Evolutionary conservation across 2,113 vertebrate genomes (phyloP).

Genomic region (Hydrochoerus hydrochaeris): DNA sequence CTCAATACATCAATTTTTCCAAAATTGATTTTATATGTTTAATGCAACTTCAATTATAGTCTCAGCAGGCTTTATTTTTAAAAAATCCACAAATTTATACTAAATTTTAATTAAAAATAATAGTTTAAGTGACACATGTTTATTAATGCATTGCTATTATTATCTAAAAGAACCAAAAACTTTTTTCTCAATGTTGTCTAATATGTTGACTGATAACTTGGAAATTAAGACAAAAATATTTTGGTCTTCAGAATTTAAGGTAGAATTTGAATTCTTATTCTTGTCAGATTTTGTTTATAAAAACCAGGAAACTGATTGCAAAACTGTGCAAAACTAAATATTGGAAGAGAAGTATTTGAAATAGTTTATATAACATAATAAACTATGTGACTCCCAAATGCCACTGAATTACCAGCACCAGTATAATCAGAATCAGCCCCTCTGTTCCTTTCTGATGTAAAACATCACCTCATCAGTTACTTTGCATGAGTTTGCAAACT

Average conservation of each 20-base stretch:
- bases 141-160: background rate
- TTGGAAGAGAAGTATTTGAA: background rate
- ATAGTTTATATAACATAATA: background rate
- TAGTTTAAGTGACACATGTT: background rate
- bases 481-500: background rate
- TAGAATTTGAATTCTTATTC: background rate
- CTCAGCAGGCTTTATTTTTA: background rate
- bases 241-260: background rate
- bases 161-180: background rate
- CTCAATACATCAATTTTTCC: background rate
- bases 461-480: background rate
- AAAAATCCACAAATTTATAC: background rate
- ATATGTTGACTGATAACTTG: background rate
- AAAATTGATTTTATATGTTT: constrained; percentile 19
- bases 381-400: background rate
- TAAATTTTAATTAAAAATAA: constrained; percentile 1
- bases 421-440: background rate
- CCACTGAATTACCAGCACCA: background rate
- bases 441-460: background rate
- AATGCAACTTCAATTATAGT: constrained; percentile 10
- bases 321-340: background rate
- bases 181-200: background rate
- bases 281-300: background rate
- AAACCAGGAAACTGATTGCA: background rate
- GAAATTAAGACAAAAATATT: constrained; percentile 10